Conservation (phyloP, 1,140 invertebrate genomes). For the Lysiphlebus fabarum region DNA sequence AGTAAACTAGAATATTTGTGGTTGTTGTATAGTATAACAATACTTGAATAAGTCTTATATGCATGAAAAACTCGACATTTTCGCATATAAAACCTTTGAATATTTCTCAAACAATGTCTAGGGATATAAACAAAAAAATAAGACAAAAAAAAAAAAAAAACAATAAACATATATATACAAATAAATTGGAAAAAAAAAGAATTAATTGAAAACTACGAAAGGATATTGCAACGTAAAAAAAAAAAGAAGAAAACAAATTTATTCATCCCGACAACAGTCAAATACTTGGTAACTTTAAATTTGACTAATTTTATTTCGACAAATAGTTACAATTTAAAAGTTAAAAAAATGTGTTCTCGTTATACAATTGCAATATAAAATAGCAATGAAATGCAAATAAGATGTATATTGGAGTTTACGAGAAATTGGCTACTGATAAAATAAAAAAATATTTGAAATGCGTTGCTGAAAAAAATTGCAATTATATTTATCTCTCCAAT, state of each 20-base stretch:
- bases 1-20: no score
- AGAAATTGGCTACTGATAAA: not conserved
- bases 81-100: no score
- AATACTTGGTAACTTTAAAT: not conserved
- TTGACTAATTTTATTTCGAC: conserved; percentile 4
- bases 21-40: no score
- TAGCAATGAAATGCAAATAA: conserved; percentile 34
- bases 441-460: not conserved
- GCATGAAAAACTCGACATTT: no score
- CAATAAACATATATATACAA: not conserved
- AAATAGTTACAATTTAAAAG: conserved; percentile 6
- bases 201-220: not conserved
- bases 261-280: conserved; percentile 6
- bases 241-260: not conserved
- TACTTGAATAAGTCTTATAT: no score
- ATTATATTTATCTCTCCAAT: conserved; percentile 1
- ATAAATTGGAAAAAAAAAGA: not conserved
- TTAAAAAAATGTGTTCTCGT: not conserved
- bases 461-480: not conserved
- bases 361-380: conserved; percentile 23
- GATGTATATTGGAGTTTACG: conserved; percentile 16
- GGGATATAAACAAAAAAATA: not conserved
- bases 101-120: not conserved
- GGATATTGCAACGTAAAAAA: not conserved
- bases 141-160: not conserved